Percentiles rank a stretch among this genome's conserved stretches.
These are phyloP conservation scores for Pantherophis alleghaniensis DNA, from an alignment of 2,797 vertebrate species.

Conservation along the genomic window DNA sequence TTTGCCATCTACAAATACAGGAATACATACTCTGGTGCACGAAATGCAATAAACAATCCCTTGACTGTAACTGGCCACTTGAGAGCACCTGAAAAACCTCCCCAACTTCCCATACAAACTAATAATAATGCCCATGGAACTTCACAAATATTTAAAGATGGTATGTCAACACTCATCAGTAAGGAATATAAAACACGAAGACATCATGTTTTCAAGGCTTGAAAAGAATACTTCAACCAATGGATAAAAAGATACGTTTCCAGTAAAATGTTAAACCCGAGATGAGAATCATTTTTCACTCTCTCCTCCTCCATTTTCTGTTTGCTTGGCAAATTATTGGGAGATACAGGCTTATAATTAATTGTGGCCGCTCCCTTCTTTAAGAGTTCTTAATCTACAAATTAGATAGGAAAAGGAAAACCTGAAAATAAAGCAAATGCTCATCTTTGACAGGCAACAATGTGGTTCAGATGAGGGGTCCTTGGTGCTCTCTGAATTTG, in stretches of 20 bases:
- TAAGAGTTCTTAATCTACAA: not conserved
- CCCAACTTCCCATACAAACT: not conserved
- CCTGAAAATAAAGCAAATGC: not conserved
- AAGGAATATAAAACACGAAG: not conserved
- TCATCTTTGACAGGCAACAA: not conserved
- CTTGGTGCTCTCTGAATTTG: not conserved
- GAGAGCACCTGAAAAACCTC: not conserved
- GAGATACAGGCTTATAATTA: not conserved
- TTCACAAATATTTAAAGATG: conserved; percentile 30
- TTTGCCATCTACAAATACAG: not conserved
- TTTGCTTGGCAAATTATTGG: not conserved
- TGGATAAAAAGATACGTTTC: not conserved
- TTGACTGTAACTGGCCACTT: not conserved
- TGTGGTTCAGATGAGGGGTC: not conserved
- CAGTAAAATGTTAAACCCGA: not conserved
- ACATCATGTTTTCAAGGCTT: not conserved
- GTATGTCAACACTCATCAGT: not conserved
- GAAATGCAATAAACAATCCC: conserved; percentile 22
- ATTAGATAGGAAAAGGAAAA: not conserved
- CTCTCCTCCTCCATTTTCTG: not conserved
- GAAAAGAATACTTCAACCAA: not conserved
- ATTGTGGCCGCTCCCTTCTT: not conserved
- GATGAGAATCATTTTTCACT: not conserved
- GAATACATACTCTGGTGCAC: conserved; percentile 1
- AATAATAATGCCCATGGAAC: not conserved